These are phyloP conservation scores for Xenopus borealis DNA, from an alignment of 2,113 vertebrate genomes.

Conservation along the genomic window DNA sequence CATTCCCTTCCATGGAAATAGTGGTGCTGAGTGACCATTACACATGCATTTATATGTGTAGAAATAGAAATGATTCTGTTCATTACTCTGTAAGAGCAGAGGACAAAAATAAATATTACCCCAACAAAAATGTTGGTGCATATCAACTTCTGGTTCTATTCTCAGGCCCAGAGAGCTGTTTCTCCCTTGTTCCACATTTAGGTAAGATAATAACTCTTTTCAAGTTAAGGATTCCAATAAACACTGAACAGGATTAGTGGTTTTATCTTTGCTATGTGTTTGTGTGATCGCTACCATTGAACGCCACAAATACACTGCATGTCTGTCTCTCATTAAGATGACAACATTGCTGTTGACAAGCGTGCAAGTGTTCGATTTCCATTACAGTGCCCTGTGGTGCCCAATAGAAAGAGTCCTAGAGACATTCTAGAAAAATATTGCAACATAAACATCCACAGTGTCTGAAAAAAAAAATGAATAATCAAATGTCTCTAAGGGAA, in stretches of 20 bases:
- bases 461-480: constrained; percentile 20
- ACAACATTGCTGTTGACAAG: too few relatives aligned
- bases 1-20: constrained; percentile 42
- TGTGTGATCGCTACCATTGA: constrained; percentile 13
- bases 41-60: constrained; percentile 56
- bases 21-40: constrained; percentile 43
- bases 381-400: constrained; percentile 46
- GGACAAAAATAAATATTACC: constrained; percentile 10
- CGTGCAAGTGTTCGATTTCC: constrained; percentile 3
- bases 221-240: too few relatives aligned
- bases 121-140: neutral
- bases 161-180: neutral
- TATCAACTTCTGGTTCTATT: neutral
- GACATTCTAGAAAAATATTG: neutral
- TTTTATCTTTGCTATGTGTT: constrained; percentile 30
- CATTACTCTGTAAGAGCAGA: constrained; percentile 30
- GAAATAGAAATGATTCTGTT: constrained; percentile 32
- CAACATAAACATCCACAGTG: neutral
- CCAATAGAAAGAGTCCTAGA: constrained; percentile 21
- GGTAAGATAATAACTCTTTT: too few relatives aligned
- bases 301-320: too few relatives aligned
- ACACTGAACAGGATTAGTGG: constrained; percentile 49
- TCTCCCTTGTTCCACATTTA: neutral
- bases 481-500: constrained; percentile 38
- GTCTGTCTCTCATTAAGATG: too few relatives aligned